Percentiles rank a stretch among this genome's conserved stretches.
Evolutionary conservation across 2,113 vertebrate species (phyloP).

Genomic region (Egretta garzetta): DNA sequence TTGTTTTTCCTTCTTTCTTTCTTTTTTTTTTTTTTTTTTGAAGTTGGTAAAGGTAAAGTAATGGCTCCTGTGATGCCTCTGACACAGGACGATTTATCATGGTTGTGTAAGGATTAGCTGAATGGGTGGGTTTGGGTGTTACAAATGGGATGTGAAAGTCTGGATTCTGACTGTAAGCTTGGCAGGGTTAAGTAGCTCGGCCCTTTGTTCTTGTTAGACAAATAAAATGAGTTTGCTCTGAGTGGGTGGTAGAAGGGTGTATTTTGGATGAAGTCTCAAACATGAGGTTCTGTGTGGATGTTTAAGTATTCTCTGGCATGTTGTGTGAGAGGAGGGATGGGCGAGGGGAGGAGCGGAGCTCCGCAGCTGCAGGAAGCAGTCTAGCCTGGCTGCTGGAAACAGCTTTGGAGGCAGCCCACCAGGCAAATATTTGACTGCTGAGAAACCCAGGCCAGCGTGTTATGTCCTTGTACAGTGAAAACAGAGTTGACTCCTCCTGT

Average conservation of each 20-base stretch:
- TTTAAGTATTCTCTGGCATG: conserved; percentile 22
- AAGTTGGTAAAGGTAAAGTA: background rate
- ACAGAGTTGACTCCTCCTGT: background rate
- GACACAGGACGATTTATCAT: background rate
- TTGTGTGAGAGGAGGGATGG: conserved; percentile 17
- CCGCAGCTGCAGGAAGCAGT: conserved; percentile 16
- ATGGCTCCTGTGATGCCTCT: background rate
- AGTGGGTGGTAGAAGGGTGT: conserved; percentile 54
- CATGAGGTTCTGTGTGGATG: conserved; percentile 13
- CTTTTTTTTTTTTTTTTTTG: no score
- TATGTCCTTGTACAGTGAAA: background rate
- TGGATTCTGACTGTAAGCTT: background rate
- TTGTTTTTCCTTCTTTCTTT: background rate
- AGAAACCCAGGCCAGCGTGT: background rate
- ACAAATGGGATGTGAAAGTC: conserved; percentile 20
- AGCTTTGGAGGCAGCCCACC: background rate
- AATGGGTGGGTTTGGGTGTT: conserved; percentile 33
- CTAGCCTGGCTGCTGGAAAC: conserved; percentile 24
- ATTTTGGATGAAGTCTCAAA: conserved; percentile 53
- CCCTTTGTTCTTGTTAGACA: conserved; percentile 60
- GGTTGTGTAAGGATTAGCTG: conserved; percentile 13
- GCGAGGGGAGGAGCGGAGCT: background rate
- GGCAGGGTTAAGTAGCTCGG: background rate
- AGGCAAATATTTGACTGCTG: conserved; percentile 29
- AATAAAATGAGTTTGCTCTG: conserved; percentile 59